Evolutionary conservation across 2,888 invertebrate species (phyloP), one percentile per base, ranked within the genome.

Genomic region (Metopia argyrocephala): DNA sequence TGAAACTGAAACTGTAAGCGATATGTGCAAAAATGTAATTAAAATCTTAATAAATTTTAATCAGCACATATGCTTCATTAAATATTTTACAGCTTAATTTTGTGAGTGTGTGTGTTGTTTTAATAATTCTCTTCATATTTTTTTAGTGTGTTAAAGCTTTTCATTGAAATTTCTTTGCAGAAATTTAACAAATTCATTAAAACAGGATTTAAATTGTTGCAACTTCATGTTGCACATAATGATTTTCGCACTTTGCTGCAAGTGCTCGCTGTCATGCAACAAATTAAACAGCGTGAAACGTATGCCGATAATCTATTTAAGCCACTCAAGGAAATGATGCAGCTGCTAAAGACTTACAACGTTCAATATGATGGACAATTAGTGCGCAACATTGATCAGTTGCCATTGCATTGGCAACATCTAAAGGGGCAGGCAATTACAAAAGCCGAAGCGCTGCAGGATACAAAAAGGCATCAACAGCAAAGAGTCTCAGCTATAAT

Each of bases 241-340:
- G 96, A 98, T 88, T 97, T 97, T 86, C 94, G 95, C 9, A 95
- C 94, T 0, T 91, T 98, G 31, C 92, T 98, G 15, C 92, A 93
- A 70, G 94, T 97, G 54, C 97, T 98, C 94, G 93, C 94, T 52
- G 95, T 96, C 85, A 92, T 98, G 86, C 86, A 86, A 52, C 86
- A 89, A 79, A 94, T 95, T 25, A 93, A 94, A 83, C 96, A 97
- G 80, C 92, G 94, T 15, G 95, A 95, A 83, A 91, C 93, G 27
- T 92, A 93, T 65, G 97, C 97, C 0, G 97, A 97, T 85, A 93
- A 93, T 62, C 96, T 97, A 94, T 98, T 98, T 89, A 96, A 96
- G 74, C 97, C 97, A 0, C 91, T 98, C 2, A 94, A 95, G 85
- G 95, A 96, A 85, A 96, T 96, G 61, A 96, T 97, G 82, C 94